phyloP scores from a whole-genome alignment of 2,113 vertebrate species.

The Hippocampus zosterae region DNA sequence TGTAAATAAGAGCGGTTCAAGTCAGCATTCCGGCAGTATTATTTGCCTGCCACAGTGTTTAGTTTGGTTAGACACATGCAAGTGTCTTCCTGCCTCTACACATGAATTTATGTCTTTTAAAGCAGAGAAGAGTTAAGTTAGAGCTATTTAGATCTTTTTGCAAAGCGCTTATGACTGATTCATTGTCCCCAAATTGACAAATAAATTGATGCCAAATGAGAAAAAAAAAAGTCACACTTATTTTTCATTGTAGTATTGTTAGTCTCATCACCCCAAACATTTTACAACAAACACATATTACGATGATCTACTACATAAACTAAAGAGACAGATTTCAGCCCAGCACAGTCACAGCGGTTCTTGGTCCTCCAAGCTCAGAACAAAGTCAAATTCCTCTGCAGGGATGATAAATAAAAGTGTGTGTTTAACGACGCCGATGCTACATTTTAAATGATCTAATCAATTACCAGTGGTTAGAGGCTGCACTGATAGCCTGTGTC shows the following conservation, averaged over 20 bases:
- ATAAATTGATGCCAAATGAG: constrained; percentile 69
- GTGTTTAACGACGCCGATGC: neutral
- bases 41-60: constrained; percentile 50
- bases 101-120: constrained; percentile 62
- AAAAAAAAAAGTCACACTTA: constrained; percentile 9
- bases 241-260: constrained; percentile 6
- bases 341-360: constrained; percentile 59
- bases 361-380: constrained; percentile 84
- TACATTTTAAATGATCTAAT: neutral
- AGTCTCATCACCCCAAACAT: neutral
- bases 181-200: constrained; percentile 51
- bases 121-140: constrained; percentile 54
- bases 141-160: constrained; percentile 60
- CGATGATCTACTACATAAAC: neutral
- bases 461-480: constrained; percentile 79
- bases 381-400: constrained; percentile 89
- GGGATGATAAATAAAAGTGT: constrained; percentile 15
- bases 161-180: constrained; percentile 59
- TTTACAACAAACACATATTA: neutral
- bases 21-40: constrained; percentile 57
- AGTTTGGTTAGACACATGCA: constrained; percentile 55
- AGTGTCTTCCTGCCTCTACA: constrained; percentile 61
- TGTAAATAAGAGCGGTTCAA: constrained; percentile 61
- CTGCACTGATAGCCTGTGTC: constrained; percentile 86
- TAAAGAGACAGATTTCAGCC: neutral